Percentiles rank a stretch among this genome's conserved stretches.
Conservation (phyloP, 1,140 invertebrate species). For the Sinella curviseta region DNA sequence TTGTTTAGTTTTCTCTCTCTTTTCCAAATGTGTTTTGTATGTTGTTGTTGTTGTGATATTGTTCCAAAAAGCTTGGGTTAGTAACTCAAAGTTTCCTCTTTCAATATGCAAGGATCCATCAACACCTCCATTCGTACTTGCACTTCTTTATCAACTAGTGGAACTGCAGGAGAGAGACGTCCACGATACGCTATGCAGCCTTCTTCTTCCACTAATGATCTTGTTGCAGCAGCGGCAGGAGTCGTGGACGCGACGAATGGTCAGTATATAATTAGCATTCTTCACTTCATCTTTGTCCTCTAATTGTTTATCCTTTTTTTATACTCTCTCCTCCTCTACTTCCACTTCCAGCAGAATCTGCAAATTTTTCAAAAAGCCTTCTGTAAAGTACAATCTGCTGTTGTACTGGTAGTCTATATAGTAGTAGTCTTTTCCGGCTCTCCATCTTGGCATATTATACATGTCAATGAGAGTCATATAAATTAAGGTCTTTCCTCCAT, state of each 20-base stretch:
- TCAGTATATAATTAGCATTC: conserved; percentile 7
- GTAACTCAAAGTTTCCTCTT: conserved; percentile 22
- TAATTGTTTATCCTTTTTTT: not conserved
- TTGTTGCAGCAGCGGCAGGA: not conserved
- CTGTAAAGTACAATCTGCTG: no score
- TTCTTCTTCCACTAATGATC: conserved; percentile 1
- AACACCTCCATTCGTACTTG: not conserved
- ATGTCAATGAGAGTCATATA: no score
- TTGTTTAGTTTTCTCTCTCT: not conserved
- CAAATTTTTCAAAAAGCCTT: no score
- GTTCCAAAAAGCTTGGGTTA: conserved; percentile 1
- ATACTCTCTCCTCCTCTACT: no score
- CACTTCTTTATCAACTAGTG: not conserved
- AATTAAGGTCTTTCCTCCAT: no score
- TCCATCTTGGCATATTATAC: no score
- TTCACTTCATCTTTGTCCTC: conserved; percentile 8
- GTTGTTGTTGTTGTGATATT: not conserved
- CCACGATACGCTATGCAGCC: conserved; percentile 19
- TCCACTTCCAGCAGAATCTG: no score
- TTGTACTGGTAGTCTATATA: no score
- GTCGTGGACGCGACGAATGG: conserved; percentile 18
- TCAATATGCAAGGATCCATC: conserved; percentile 10
- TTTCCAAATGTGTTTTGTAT: not conserved
- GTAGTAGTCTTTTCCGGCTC: no score
- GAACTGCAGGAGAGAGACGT: conserved; percentile 20